Conservation (phyloP, 2,113 vertebrate genomes). For the Prolemur simus region DNA sequence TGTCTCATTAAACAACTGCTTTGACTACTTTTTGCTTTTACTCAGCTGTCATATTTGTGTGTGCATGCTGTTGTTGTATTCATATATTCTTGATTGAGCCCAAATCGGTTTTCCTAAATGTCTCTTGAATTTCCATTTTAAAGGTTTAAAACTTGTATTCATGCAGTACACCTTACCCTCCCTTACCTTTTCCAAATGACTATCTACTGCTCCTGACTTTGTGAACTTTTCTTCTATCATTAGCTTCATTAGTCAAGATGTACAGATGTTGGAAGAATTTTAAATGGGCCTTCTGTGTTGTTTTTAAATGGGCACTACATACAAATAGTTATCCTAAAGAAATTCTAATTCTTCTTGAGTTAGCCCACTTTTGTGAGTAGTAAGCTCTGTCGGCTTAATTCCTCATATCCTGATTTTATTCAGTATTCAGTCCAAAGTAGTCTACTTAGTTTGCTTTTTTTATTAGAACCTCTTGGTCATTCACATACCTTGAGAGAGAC, state of each 20-base stretch:
- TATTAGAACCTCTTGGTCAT: slow-evolving; percentile 52
- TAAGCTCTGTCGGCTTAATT: slow-evolving; percentile 22
- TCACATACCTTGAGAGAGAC: slow-evolving; percentile 61
- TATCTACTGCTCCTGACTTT: slow-evolving; percentile 44
- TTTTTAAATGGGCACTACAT: background rate
- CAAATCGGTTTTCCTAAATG: background rate
- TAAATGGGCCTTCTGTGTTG: slow-evolving; percentile 20
- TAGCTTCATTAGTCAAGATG: slow-evolving; percentile 44
- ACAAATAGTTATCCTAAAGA: slow-evolving; percentile 38
- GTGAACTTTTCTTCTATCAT: slow-evolving; percentile 19
- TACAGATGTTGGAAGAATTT: background rate
- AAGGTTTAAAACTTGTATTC: background rate
- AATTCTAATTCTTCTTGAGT: slow-evolving; percentile 52
- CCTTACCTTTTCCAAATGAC: background rate
- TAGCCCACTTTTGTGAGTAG: slow-evolving; percentile 50
- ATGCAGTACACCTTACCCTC: background rate
- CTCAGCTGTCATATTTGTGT: background rate
- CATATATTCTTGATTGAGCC: background rate
- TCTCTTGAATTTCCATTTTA: slow-evolving; percentile 37
- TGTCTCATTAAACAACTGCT: slow-evolving; percentile 15
- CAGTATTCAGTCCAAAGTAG: slow-evolving; percentile 46
- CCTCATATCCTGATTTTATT: slow-evolving; percentile 58
- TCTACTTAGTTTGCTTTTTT: slow-evolving; percentile 60
- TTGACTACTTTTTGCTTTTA: background rate
- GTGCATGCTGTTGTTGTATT: background rate